A percentile compares a stretch with the other conserved stretches of the same genome.
Conservation (phyloP, 1,140 invertebrate genomes). For the Eumaeus atala region DNA sequence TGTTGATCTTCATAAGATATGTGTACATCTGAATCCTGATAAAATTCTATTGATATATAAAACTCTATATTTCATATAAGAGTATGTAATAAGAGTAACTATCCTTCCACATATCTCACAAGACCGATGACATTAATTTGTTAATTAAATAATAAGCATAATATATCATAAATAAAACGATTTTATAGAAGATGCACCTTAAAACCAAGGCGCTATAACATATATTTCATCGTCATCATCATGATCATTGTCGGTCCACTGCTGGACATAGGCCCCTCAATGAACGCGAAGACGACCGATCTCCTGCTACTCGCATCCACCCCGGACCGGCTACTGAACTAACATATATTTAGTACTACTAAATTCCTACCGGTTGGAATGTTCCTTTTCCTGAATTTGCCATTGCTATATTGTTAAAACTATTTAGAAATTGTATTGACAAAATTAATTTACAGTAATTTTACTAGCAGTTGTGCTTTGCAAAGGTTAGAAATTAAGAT, state of each 20-base stretch:
- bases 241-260: too few relatives aligned
- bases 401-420: slow-evolving; percentile 28
- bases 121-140: too few relatives aligned
- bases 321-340: too few relatives aligned
- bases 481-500: slow-evolving; percentile 1
- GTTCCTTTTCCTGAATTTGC: slow-evolving; percentile 62
- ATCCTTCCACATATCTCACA: too few relatives aligned
- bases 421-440: too few relatives aligned
- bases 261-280: too few relatives aligned
- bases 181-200: slow-evolving; percentile 8
- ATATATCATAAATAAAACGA: slow-evolving; percentile 17
- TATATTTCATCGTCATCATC: too few relatives aligned
- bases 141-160: too few relatives aligned
- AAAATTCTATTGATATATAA: background rate
- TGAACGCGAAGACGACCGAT: too few relatives aligned
- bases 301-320: too few relatives aligned
- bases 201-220: slow-evolving; percentile 6
- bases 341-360: slow-evolving; percentile 10
- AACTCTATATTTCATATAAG: too few relatives aligned
- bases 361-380: slow-evolving; percentile 49
- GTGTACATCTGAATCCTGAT: slow-evolving; percentile 91
- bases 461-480: background rate
- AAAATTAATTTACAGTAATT: background rate
- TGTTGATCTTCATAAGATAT: slow-evolving; percentile 98
- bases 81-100: too few relatives aligned